Conservation (phyloP, 2,888 invertebrate species). For the Cyclophora albipunctata region DNA sequence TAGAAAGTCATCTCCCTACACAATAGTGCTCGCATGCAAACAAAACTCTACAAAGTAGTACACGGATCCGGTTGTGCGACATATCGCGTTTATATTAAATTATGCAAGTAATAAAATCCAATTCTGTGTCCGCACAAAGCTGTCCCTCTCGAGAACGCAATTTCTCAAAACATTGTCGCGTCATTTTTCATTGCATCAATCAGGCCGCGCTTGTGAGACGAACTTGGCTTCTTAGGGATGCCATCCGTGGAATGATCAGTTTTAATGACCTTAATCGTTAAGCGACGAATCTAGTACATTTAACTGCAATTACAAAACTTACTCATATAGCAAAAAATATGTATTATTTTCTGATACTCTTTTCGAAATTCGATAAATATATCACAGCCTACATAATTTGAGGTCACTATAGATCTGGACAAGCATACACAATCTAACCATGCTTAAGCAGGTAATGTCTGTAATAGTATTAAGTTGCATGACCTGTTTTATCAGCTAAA, state of each 20-base stretch:
- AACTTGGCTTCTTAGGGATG: conserved; percentile 38
- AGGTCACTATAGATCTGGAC: no score
- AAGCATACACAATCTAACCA: no score
- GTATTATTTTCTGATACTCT: no score
- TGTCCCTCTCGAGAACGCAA: conserved; percentile 52
- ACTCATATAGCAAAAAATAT: no score
- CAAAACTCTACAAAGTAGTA: conserved; percentile 46
- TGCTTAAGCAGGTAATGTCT: no score
- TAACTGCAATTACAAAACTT: not conserved
- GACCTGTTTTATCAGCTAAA: no score
- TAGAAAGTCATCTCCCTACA: conserved; percentile 52
- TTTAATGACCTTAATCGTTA: no score
- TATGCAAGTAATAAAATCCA: conserved; percentile 69
- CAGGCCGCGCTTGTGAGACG: conserved; percentile 46
- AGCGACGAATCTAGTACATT: conserved; percentile 3
- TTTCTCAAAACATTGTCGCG: conserved; percentile 72
- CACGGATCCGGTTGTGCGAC: conserved; percentile 45
- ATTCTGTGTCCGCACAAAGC: conserved; percentile 49
- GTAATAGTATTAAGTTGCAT: no score
- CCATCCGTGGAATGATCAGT: conserved; percentile 3
- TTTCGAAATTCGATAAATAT: no score
- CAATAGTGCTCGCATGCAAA: conserved; percentile 32
- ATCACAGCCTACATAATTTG: no score
- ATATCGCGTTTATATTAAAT: conserved; percentile 50
- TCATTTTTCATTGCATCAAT: conserved; percentile 75